A percentile compares a stretch with the other conserved stretches of the same genome.
phyloP scores from a whole-genome alignment of 2,888 invertebrate species.

The Psylliodes chrysocephalus region DNA sequence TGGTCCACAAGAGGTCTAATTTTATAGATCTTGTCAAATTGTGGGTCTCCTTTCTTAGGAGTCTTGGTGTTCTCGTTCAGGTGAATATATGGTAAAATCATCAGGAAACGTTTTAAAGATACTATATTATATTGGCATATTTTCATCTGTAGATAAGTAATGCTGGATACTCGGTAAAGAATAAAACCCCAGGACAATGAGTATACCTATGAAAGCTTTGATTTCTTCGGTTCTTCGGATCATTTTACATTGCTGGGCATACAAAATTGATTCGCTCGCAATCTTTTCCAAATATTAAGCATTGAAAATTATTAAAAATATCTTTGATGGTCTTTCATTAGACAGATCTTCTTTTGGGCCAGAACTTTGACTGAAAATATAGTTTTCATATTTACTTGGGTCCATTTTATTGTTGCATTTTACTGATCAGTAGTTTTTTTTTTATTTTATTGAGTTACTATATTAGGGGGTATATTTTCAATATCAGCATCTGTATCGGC shows the following conservation, averaged over 20 bases:
- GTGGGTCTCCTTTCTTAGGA: background rate
- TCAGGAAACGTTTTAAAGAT: too few species aligned
- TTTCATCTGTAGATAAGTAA: too few species aligned
- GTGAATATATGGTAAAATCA: too few species aligned
- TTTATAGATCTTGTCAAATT: background rate
- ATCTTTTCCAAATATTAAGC: background rate
- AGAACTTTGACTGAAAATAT: background rate
- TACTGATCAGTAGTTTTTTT: background rate
- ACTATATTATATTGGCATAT: too few species aligned
- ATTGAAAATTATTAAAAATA: background rate
- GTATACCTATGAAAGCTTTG: background rate
- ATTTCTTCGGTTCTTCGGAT: background rate
- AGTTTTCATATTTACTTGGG: background rate
- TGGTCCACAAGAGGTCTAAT: background rate
- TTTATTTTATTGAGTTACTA: background rate
- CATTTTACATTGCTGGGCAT: background rate
- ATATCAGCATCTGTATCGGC: too few species aligned
- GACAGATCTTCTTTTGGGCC: background rate
- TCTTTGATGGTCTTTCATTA: background rate
- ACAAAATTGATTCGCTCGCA: background rate
- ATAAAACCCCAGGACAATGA: too few species aligned
- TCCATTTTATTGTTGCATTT: background rate
- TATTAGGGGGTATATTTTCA: too few species aligned
- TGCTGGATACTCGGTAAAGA: too few species aligned
- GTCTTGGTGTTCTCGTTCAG: too few species aligned